Base-by-base conservation (phyloP, 1,140 invertebrate genomes). In the Saccostrea echinata region DNA sequence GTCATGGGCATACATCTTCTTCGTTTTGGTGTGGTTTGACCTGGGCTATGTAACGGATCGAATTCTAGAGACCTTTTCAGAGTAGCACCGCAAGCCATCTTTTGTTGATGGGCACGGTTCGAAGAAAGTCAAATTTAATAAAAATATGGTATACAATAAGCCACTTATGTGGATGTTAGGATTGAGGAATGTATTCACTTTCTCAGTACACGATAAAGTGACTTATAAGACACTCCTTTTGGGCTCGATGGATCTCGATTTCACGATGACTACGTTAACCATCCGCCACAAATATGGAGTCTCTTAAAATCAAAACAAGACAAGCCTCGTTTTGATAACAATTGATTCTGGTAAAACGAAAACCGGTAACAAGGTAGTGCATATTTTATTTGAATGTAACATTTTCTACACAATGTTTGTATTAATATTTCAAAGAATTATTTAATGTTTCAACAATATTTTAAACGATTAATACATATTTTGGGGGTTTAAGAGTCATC, bases 61-160 rank as follows among this genome's bases (percentile, higher is more conserved):
- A 98, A 98, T 95, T 99, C 98, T 93, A 98, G 96, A 93, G 97
- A 97, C 94, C 98, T 96, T 96, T 99, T 99, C 87, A 94, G 84
- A 53, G 93, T 94, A 92, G 98, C 98, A 95, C 98, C 98, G 96
- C 98, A 99, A 96, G 98, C 98, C 98, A 99, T 99, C 71, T 91
- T 61, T 92, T 55, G 33, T 81, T 24, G 64, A 76, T 81, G 84
- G 52, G 57, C 76, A 64, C 82, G 55, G 76, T n/a, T 81, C 27
- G n/a, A 82, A 53, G 51, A 52, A 82, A 51, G 35, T 82, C 43
- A 13, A 51, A 84, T 21, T 57, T 61, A 16, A 8, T 85, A 6
- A 35, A 61, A 57, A 84, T 64, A n/a, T 43, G 33, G 30, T 61
- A 61, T 43, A 33, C 27, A 51, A 27, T 64, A 51, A 13, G 21